Conservation (phyloP, 2,797 vertebrate genomes). For the Rhincodon typus region DNA sequence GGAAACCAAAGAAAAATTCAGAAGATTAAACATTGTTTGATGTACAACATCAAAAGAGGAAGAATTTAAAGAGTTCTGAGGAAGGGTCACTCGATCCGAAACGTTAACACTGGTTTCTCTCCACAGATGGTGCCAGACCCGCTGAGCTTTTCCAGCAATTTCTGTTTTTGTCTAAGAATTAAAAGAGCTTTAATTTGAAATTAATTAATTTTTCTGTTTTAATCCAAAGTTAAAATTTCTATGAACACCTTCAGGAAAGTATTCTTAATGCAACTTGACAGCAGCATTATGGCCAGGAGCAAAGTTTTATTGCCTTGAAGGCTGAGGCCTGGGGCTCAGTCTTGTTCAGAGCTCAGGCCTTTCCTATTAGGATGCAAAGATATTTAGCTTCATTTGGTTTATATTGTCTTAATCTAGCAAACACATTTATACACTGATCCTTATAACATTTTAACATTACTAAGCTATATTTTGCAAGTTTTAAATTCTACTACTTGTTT, state of each 20-base stretch:
- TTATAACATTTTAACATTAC: neutral
- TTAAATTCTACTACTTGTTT: neutral
- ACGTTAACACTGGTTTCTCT: no score
- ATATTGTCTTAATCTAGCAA: neutral
- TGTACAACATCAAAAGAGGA: neutral
- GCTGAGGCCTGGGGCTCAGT: neutral
- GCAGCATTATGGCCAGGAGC: neutral
- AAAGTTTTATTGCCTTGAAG: neutral
- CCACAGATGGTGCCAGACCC: no score
- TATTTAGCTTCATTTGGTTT: neutral
- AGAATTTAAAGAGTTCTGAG: no score
- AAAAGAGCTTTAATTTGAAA: neutral
- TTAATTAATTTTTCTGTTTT: neutral
- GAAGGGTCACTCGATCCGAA: no score
- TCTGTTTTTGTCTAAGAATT: no score
- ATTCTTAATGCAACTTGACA: neutral
- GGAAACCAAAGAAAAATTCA: neutral
- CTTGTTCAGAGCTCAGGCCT: neutral
- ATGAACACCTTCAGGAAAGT: neutral
- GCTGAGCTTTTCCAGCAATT: no score
- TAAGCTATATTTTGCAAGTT: neutral
- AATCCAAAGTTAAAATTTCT: neutral
- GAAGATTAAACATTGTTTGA: neutral
- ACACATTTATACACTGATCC: neutral
- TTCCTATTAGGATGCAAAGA: neutral